A percentile compares a stretch with the other conserved stretches of the same genome.
phyloP scores from a whole-genome alignment of 64 coral and sea anemone genomes.

The Cladopsammia gracilis region DNA sequence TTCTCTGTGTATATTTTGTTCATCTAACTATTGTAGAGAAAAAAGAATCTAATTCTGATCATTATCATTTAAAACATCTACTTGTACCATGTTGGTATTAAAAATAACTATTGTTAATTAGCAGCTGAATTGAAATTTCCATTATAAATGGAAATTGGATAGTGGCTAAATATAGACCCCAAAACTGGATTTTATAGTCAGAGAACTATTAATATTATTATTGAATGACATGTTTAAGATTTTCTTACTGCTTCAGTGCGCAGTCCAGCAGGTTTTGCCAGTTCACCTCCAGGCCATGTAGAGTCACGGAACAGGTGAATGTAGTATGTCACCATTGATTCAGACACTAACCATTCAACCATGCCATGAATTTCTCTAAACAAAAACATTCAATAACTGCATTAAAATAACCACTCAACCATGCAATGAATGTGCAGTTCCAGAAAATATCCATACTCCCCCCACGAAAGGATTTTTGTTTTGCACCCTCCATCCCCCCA shows the following conservation, averaged over 20 bases:
- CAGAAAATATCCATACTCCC: too few relatives aligned
- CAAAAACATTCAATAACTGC: not conserved
- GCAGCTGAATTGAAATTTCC: too few relatives aligned
- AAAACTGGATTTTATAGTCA: too few relatives aligned
- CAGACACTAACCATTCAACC: slow-evolving; percentile 97
- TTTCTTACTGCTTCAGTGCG: slow-evolving; percentile 82
- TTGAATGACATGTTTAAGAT: not conserved
- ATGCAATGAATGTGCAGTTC: not conserved
- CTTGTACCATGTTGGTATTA: too few relatives aligned
- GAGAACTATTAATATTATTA: too few relatives aligned
- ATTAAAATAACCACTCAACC: not conserved
- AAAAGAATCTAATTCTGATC: too few relatives aligned
- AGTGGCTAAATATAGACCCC: too few relatives aligned
- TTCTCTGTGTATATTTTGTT: not conserved
- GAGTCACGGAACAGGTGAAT: slow-evolving; percentile 94
- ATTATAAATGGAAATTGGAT: too few relatives aligned
- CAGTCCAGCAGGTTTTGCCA: slow-evolving; percentile 67
- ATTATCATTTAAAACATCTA: too few relatives aligned
- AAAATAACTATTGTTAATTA: too few relatives aligned
- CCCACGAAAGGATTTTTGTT: too few relatives aligned
- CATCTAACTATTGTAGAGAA: not conserved
- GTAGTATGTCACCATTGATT: slow-evolving; percentile 99
- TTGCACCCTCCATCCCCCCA: too few relatives aligned
- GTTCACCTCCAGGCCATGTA: slow-evolving; percentile 90
- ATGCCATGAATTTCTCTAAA: slow-evolving; percentile 92